A percentile compares a stretch with the other conserved stretches of the same genome.
Conservation (phyloP, 2,113 vertebrate genomes). For the Ondatra zibethicus region DNA sequence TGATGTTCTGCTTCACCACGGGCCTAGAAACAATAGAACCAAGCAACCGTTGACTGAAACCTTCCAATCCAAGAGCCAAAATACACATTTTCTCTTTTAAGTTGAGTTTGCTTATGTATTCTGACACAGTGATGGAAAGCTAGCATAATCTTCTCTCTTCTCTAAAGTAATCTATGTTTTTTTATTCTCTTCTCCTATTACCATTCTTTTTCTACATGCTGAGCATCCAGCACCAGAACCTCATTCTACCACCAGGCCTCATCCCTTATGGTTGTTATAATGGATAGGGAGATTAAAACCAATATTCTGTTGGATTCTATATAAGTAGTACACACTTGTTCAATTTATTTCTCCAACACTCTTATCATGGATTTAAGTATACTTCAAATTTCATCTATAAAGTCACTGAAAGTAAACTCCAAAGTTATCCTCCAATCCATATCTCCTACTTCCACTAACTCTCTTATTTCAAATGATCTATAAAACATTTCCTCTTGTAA, state of each 20-base stretch:
- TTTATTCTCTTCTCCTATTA: background rate
- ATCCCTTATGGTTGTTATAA: background rate
- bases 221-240: background rate
- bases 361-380: background rate
- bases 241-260: background rate
- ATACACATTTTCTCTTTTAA: background rate
- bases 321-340: background rate
- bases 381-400: background rate
- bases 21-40: background rate
- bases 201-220: background rate
- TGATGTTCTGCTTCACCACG: background rate
- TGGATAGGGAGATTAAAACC: background rate
- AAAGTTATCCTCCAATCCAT: background rate
- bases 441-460: background rate
- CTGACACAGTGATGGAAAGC: background rate
- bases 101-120: background rate
- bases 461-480: slow-evolving; percentile 34
- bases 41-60: background rate
- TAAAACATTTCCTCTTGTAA: slow-evolving; percentile 10
- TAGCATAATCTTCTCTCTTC: background rate
- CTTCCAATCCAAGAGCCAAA: background rate
- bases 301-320: background rate
- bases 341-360: background rate
- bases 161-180: background rate
- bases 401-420: background rate